Conservation (phyloP, 2,113 vertebrate species). For the Rhabdomys dilectus region DNA sequence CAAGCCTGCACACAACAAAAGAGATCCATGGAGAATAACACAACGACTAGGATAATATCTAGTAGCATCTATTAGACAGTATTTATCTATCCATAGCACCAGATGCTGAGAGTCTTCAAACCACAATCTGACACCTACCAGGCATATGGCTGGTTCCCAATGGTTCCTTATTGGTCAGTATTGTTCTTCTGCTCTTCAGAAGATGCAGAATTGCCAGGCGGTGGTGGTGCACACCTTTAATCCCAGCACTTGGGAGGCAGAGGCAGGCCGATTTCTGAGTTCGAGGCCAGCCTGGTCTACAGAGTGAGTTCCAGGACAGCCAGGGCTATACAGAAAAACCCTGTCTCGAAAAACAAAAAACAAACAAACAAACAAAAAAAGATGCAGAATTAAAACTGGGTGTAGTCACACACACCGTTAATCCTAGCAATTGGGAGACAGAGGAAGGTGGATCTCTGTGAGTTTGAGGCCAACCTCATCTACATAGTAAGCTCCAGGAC, state of each 20-base stretch:
- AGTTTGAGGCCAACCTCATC: background rate
- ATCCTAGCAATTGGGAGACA: background rate
- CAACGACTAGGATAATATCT: slow-evolving; percentile 50
- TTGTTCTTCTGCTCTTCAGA: slow-evolving; percentile 47
- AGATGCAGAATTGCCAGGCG: background rate
- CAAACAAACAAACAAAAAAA: too few relatives aligned
- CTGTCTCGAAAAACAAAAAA: too few relatives aligned
- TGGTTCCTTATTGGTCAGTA: slow-evolving; percentile 57
- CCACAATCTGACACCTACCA: slow-evolving; percentile 52
- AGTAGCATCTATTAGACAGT: background rate
- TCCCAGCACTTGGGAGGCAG: background rate
- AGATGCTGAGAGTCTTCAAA: slow-evolving; percentile 53
- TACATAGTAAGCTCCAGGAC: background rate
- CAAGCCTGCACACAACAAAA: background rate
- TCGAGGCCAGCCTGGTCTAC: background rate
- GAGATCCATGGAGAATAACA: background rate
- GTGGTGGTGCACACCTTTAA: too few relatives aligned
- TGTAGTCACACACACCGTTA: too few relatives aligned
- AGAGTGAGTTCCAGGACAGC: background rate
- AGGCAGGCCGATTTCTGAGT: background rate
- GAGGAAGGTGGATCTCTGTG: background rate
- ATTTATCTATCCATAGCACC: slow-evolving; percentile 12
- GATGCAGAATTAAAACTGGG: background rate
- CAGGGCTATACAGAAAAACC: too few relatives aligned
- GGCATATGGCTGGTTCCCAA: slow-evolving; percentile 68